Evolutionary conservation across 53 echinoderm and acorn worm genomes (phyloP).

Genomic region (Henricia sp.): DNA sequence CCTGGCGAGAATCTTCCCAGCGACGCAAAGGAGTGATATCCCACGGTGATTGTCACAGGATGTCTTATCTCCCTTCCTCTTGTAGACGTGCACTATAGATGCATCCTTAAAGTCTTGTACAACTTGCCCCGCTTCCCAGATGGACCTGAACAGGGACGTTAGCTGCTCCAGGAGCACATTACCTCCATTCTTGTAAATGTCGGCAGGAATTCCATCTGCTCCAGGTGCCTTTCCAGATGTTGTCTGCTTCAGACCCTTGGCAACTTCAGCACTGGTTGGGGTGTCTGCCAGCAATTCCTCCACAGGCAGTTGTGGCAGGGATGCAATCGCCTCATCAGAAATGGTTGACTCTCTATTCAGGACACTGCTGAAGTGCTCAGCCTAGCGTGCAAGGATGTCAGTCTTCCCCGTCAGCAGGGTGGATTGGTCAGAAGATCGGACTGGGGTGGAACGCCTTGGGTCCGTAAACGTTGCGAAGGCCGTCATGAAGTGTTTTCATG

Average conservation of each 20-base stretch:
- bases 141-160: conserved; percentile 12
- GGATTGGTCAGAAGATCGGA: background rate
- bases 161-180: conserved; percentile 3
- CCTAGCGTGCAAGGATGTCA: conserved; percentile 40
- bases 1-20: too few species aligned
- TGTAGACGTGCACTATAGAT: conserved; percentile 46
- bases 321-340: conserved; percentile 41
- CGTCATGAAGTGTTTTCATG: background rate
- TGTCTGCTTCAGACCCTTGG: background rate
- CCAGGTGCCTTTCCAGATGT: conserved; percentile 8
- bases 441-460: background rate
- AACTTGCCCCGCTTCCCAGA: conserved; percentile 42
- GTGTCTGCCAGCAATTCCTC: background rate
- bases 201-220: conserved; percentile 24
- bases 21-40: too few species aligned
- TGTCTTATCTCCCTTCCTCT: too few species aligned
- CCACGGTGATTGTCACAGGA: too few species aligned
- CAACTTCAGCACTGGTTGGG: background rate
- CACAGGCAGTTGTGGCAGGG: conserved; percentile 36
- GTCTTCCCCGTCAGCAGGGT: conserved; percentile 6
- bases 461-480: background rate
- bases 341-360: conserved; percentile 35
- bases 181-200: conserved; percentile 42
- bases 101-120: conserved; percentile 52
- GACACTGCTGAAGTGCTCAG: conserved; percentile 46